These are phyloP conservation scores for Arvicanthis niloticus DNA, from an alignment of 2,113 vertebrate genomes.

Conservation along the genomic window DNA sequence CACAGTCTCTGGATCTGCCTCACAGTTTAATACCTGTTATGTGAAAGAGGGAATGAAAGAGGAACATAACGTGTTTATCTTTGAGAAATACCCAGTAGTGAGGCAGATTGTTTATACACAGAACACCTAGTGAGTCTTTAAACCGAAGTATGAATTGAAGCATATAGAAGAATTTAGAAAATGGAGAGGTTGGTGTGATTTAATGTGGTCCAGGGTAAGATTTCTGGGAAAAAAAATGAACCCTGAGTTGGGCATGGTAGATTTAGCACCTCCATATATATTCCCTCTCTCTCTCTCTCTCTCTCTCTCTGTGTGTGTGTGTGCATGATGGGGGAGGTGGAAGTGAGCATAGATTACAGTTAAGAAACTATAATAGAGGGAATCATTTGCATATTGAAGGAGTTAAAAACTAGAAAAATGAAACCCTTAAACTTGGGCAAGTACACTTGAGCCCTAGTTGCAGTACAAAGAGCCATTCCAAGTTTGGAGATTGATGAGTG, in stretches of 20 bases:
- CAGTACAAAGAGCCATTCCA: neutral
- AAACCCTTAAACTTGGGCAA: neutral
- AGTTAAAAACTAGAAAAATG: constrained; percentile 3
- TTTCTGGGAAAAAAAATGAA: neutral
- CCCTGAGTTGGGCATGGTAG: neutral
- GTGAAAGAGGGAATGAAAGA: constrained; percentile 6
- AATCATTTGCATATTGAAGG: neutral
- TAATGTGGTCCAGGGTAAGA: neutral
- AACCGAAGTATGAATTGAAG: neutral
- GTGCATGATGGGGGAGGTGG: neutral
- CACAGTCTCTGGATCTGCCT: too few relatives aligned
- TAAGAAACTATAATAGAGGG: neutral
- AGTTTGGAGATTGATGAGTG: constrained; percentile 22
- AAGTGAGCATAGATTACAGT: constrained; percentile 7
- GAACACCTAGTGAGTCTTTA: constrained; percentile 15
- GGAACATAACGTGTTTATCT: neutral
- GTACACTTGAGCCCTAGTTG: constrained; percentile 1
- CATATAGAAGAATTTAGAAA: neutral
- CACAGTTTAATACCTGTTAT: constrained; percentile 12
- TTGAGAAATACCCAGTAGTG: constrained; percentile 3
- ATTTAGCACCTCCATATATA: too few relatives aligned
- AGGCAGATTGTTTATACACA: neutral
- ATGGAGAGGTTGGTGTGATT: neutral
- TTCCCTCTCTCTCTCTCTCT: neutral
- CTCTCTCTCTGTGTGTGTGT: neutral